Evolutionary conservation across 1,140 invertebrate genomes (phyloP).

Genomic region (Prorops nasuta): DNA sequence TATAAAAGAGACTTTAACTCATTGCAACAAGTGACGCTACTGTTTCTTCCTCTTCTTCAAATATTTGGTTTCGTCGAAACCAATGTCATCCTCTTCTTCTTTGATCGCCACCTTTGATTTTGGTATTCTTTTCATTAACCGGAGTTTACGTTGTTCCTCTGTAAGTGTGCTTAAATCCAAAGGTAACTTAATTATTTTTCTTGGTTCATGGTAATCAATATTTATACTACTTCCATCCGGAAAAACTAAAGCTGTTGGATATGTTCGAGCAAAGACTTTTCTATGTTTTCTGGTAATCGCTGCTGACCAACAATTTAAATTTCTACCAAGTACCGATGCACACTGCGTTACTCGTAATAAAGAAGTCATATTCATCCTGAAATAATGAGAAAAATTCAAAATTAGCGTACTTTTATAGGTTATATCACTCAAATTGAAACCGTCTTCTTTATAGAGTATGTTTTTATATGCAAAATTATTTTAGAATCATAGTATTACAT

Average conservation of each 20-base stretch:
- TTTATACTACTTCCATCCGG: conserved; percentile 82
- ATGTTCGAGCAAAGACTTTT: conserved; percentile 66
- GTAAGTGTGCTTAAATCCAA: conserved; percentile 69
- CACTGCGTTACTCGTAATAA: conserved; percentile 7
- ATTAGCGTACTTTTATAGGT: neutral
- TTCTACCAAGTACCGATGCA: conserved; percentile 24
- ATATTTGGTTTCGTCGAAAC: conserved; percentile 77
- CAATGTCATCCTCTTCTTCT: conserved; percentile 71
- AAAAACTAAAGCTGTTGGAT: conserved; percentile 74
- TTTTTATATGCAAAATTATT: too few species aligned
- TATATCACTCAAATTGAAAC: neutral
- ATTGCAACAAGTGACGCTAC: too few species aligned
- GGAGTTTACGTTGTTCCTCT: conserved; percentile 66
- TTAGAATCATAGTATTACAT: too few species aligned
- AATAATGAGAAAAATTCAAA: conserved; percentile 15
- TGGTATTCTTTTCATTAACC: conserved; percentile 70
- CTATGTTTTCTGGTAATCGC: conserved; percentile 71
- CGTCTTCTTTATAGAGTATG: too few species aligned
- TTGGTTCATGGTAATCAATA: conserved; percentile 78
- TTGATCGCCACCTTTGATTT: conserved; percentile 72
- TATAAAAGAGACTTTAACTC: too few species aligned
- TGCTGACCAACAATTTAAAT: conserved; percentile 66
- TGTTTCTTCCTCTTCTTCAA: too few species aligned
- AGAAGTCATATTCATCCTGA: conserved; percentile 32
- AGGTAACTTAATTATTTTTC: conserved; percentile 82